Evolutionary conservation across 2,113 vertebrate genomes (phyloP).

Genomic region (Urocynchramus pylzowi): DNA sequence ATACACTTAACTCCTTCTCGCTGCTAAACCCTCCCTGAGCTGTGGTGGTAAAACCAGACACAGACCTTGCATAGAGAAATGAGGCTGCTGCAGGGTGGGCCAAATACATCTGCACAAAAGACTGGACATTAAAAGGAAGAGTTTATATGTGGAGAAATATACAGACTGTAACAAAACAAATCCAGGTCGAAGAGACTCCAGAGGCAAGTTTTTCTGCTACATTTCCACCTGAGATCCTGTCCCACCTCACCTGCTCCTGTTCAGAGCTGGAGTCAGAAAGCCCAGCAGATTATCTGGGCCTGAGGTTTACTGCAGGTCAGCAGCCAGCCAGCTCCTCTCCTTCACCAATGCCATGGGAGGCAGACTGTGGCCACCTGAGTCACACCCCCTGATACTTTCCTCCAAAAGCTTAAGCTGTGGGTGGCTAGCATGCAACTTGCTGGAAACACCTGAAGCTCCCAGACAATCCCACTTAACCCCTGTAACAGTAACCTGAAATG

Average conservation of each 20-base stretch:
- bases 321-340: neutral
- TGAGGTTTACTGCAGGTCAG: neutral
- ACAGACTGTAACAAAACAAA: neutral
- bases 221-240: neutral
- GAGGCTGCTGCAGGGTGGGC: neutral
- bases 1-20: rapidly evolving
- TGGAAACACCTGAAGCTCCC: neutral
- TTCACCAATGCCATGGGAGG: rapidly evolving
- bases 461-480: neutral
- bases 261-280: neutral
- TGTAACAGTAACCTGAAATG: neutral
- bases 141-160: neutral
- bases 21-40: neutral
- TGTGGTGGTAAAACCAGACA: neutral
- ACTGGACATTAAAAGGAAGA: neutral
- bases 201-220: neutral
- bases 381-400: neutral
- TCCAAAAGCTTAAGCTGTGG: neutral
- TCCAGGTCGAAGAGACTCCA: neutral
- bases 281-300: neutral
- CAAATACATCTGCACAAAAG: neutral
- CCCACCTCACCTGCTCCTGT: neutral
- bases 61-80: rapidly evolving
- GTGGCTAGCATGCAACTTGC: neutral
- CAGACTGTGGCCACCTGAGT: neutral